Evolutionary conservation across 2,888 invertebrate species (phyloP).

Genomic region (Entomobrya proxima): DNA sequence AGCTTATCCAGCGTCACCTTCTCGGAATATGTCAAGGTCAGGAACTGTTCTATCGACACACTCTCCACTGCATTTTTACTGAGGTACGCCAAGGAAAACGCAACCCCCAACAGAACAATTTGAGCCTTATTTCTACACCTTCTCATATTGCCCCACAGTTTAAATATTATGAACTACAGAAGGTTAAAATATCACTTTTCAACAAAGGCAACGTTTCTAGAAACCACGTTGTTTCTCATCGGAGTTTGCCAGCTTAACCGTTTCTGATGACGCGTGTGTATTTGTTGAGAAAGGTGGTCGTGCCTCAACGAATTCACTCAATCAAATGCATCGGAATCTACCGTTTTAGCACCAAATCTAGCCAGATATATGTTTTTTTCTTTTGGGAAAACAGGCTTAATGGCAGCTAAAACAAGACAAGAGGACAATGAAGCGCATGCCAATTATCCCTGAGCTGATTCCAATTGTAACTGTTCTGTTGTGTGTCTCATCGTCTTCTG

Average conservation of each 20-base stretch:
- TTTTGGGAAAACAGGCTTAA: not conserved
- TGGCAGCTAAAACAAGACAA: not conserved
- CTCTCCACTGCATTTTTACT: not conserved
- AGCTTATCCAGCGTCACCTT: slow-evolving; percentile 36
- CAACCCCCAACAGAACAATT: not conserved
- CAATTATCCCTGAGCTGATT: not conserved
- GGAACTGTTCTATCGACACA: slow-evolving; percentile 34
- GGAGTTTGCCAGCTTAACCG: no score
- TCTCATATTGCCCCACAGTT: slow-evolving; percentile 3
- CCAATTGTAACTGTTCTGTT: not conserved
- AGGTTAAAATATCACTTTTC: no score
- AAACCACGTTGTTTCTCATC: no score
- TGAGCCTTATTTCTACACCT: not conserved
- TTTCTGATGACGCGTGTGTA: no score
- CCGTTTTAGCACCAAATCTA: no score
- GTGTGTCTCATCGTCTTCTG: not conserved
- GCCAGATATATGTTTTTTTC: not conserved
- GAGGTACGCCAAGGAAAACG: not conserved
- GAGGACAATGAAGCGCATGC: not conserved
- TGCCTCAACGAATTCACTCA: no score
- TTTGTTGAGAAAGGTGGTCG: no score
- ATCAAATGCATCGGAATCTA: no score
- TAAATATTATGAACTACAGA: not conserved
- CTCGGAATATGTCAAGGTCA: slow-evolving; percentile 13
- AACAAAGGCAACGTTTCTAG: no score